Conservation (phyloP, 2,113 vertebrate genomes). For the Rutilus rutilus region DNA sequence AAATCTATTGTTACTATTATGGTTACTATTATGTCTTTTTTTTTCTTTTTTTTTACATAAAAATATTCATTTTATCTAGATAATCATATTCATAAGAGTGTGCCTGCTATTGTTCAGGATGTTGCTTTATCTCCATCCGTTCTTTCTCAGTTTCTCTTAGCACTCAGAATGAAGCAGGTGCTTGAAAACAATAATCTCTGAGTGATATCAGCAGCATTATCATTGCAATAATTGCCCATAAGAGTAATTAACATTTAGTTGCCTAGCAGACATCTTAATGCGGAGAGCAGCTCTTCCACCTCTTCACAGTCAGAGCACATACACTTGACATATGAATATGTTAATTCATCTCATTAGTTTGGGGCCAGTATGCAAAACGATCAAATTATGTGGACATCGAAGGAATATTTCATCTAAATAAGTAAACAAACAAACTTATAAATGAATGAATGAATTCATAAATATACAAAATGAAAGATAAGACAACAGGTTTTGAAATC, state of each 20-base stretch:
- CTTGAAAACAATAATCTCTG: slow-evolving; percentile 33
- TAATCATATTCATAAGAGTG: neutral
- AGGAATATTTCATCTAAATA: neutral
- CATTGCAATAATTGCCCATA: slow-evolving; percentile 25
- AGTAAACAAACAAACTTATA: neutral
- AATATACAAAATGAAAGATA: no score
- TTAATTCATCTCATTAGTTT: slow-evolving; percentile 3
- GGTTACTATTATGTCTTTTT: no score
- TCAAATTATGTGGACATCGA: neutral
- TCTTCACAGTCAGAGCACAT: slow-evolving; percentile 1
- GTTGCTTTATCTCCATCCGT: neutral
- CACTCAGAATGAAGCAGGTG: slow-evolving; percentile 15
- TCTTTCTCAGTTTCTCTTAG: neutral
- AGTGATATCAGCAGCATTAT: slow-evolving; percentile 20
- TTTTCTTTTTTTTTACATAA: no score
- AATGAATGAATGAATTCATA: no score
- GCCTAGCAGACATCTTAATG: slow-evolving; percentile 33
- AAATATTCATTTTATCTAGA: no score
- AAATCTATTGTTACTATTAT: no score
- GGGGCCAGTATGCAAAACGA: neutral
- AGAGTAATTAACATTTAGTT: slow-evolving; percentile 39
- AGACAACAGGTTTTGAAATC: no score
- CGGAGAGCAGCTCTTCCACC: neutral
- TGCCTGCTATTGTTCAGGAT: neutral
- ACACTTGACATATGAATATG: neutral